Percentiles rank a stretch among this genome's conserved stretches.
These are phyloP conservation scores for Gari tellinella DNA, from an alignment of 2,888 invertebrate genomes.

Conservation along the genomic window DNA sequence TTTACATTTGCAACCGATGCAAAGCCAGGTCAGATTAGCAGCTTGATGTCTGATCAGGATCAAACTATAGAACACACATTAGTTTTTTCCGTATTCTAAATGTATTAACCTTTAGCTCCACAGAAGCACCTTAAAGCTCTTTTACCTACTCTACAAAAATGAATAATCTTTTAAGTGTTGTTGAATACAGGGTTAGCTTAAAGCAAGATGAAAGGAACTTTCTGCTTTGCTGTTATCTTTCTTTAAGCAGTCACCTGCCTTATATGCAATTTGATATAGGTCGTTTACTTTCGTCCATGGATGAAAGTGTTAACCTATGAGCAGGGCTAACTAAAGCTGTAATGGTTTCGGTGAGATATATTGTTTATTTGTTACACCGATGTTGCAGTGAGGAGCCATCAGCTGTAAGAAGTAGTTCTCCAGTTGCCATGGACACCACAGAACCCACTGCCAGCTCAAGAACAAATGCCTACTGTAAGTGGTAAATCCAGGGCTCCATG, in stretches of 20 bases:
- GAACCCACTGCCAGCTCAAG: constrained; percentile 71
- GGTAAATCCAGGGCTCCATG: too few species aligned
- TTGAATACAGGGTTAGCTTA: background rate
- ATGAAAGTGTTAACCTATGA: background rate
- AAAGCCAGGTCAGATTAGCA: too few species aligned
- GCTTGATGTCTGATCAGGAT: too few species aligned
- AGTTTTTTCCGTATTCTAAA: too few species aligned
- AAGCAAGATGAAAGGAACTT: too few species aligned
- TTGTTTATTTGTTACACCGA: background rate
- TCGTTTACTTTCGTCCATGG: background rate
- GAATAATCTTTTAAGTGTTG: background rate
- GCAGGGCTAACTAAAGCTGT: background rate
- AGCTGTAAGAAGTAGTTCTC: constrained; percentile 79
- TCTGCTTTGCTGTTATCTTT: too few species aligned
- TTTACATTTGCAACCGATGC: too few species aligned
- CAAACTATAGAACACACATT: too few species aligned
- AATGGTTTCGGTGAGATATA: background rate
- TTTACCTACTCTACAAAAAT: too few species aligned
- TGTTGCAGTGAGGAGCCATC: constrained; percentile 35
- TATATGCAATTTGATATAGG: background rate
- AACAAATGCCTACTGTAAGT: constrained; percentile 76
- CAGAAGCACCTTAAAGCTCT: too few species aligned
- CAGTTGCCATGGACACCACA: constrained; percentile 82
- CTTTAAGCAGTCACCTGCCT: too few species aligned
- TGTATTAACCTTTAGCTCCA: too few species aligned